Base-by-base conservation (phyloP, 1,140 invertebrate genomes). In the Muscidifurax raptorellus region DNA sequence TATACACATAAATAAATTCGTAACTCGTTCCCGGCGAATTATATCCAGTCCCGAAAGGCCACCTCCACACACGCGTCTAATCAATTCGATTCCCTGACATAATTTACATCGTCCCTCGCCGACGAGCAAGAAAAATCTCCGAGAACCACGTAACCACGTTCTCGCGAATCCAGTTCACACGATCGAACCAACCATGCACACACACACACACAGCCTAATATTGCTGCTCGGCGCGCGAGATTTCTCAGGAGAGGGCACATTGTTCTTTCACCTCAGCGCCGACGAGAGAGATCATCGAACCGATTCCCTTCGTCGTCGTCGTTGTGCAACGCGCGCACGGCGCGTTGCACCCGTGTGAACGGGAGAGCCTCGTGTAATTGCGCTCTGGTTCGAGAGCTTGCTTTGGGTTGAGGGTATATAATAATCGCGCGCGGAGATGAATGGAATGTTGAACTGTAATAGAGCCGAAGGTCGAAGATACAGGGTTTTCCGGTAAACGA, bases 211-310 rank as follows among this genome's bases (percentile, higher is more conserved):
- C 52, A 59, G 52, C 52, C 52, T 59, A 59, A 59, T 59, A 59
- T 59, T 9, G 36, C 36, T 9, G 52, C 52, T 59, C 52, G 22
- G 18, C n/a, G 18, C n/a, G 28, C 30, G n/a, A 9, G n/a, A 12
- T 80, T 80, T 80, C 79, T 67, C 79, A 80, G 79, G 79, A 36
- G n/a, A 32, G 47, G 59, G 30, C 47, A 36, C 72, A 82, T 82
- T 82, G 81, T 82, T 82, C 81, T 82, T 82, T 82, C 80, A 82
- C 71, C 71, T 66, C 72, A 27, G 66, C 18, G 66, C 47, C 74
- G 18, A 4, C 12, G n/a, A 22, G 22, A 40, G 59, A 71, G 82
- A 83, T 83, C 75, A 83, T 78, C 75, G 82, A 78, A 83, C 74
- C 75, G 82, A 83, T 83, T 82, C 72, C 32, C 52, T 64, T 59